A percentile compares a stretch with the other conserved stretches of the same genome.
Evolutionary conservation across 2,888 invertebrate species (phyloP).

Genomic region (Euzetes globulus): DNA sequence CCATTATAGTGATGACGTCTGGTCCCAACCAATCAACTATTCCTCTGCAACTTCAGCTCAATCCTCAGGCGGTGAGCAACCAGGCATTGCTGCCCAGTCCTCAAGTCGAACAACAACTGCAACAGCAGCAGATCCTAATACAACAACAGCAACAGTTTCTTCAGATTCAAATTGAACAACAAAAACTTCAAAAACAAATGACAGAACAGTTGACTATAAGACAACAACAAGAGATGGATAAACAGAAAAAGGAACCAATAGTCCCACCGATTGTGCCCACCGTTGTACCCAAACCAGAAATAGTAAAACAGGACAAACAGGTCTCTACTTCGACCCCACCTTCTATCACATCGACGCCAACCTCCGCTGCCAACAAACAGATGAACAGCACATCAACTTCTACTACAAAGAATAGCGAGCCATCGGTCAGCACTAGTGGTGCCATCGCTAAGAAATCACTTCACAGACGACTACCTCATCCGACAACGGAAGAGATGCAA

Average conservation of each 20-base stretch:
- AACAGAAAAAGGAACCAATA: not conserved
- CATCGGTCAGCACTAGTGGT: slow-evolving; percentile 8
- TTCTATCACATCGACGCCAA: slow-evolving; percentile 31
- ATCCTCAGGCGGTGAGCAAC: slow-evolving; percentile 14
- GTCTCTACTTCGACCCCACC: slow-evolving; percentile 29
- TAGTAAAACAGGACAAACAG: slow-evolving; percentile 26
- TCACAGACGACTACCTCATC: slow-evolving; percentile 41
- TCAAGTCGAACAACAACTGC: slow-evolving; percentile 33
- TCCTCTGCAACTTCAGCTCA: slow-evolving; percentile 26
- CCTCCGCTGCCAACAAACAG: slow-evolving; percentile 26
- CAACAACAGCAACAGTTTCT: slow-evolving; percentile 44
- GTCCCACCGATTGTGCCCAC: not conserved
- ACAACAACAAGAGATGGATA: slow-evolving; percentile 26
- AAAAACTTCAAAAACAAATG: slow-evolving; percentile 33
- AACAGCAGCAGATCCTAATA: slow-evolving; percentile 48
- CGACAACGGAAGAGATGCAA: slow-evolving; percentile 41
- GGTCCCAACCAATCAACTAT: slow-evolving; percentile 32
- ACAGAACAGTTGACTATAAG: slow-evolving; percentile 28
- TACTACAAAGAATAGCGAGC: not conserved
- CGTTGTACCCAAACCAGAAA: not conserved
- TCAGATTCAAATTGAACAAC: slow-evolving; percentile 39
- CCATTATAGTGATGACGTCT: slow-evolving; percentile 22
- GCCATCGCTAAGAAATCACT: slow-evolving; percentile 27
- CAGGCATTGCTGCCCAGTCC: slow-evolving; percentile 14
- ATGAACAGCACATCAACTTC: not conserved